phyloP scores from a whole-genome alignment of 2,113 vertebrate species.

The Alosa alosa region DNA sequence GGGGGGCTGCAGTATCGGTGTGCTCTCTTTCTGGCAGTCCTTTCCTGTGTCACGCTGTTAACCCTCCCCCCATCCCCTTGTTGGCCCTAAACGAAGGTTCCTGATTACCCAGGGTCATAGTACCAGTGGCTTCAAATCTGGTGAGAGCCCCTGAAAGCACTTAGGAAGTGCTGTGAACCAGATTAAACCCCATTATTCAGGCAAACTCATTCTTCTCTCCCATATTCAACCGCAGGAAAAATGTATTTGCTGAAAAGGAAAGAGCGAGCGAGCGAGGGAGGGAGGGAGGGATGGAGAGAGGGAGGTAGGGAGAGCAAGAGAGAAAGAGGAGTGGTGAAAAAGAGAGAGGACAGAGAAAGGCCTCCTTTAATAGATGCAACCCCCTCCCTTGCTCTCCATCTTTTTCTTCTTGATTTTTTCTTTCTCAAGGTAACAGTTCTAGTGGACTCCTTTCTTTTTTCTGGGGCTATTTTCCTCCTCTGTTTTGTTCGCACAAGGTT shows the following conservation, averaged over 20 bases:
- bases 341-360: conserved; percentile 46
- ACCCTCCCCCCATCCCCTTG: conserved; percentile 38
- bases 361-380: conserved; percentile 69
- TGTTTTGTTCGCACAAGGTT: conserved; percentile 35
- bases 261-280: conserved; percentile 47
- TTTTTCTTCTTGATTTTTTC: conserved; percentile 38
- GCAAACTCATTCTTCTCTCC: conserved; percentile 59
- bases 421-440: conserved; percentile 29
- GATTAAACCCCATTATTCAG: conserved; percentile 73
- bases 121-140: conserved; percentile 70
- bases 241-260: conserved; percentile 29
- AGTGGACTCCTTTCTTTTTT: conserved; percentile 28
- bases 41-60: conserved; percentile 13
- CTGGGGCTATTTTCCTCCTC: not conserved
- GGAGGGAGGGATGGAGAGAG: conserved; percentile 49
- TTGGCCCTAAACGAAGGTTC: conserved; percentile 53
- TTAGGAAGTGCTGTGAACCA: conserved; percentile 65
- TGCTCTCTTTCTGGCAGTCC: not conserved
- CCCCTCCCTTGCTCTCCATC: conserved; percentile 61
- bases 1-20: not conserved
- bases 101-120: conserved; percentile 71
- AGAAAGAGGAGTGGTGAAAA: no score
- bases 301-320: not conserved
- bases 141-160: conserved; percentile 71
- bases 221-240: conserved; percentile 50